Conservation (phyloP, 2,113 vertebrate genomes). For the Camelus dromedarius region DNA sequence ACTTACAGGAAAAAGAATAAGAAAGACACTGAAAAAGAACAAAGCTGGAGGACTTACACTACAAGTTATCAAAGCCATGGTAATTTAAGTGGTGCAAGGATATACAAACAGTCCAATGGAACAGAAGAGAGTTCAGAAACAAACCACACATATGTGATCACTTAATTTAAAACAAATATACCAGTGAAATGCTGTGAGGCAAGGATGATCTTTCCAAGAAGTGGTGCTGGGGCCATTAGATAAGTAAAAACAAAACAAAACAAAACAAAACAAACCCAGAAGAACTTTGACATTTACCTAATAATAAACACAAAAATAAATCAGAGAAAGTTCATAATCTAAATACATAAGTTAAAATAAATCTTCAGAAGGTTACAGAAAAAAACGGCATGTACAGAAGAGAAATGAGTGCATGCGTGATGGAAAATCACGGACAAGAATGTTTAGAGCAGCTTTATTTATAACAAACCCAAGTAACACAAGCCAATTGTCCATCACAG, state of each 20-base stretch:
- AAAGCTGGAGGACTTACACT: neutral
- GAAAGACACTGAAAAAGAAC: neutral
- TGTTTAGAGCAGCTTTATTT: neutral
- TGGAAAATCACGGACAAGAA: neutral
- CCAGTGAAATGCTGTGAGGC: neutral
- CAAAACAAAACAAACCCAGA: neutral
- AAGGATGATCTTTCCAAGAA: neutral
- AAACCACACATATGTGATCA: neutral
- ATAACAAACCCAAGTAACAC: neutral
- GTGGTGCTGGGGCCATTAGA: neutral
- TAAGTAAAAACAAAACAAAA: neutral
- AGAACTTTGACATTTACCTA: neutral
- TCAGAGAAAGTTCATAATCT: neutral
- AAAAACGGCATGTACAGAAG: neutral
- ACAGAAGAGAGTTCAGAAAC: neutral
- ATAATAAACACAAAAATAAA: neutral
- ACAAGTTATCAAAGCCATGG: neutral
- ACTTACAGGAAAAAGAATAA: neutral
- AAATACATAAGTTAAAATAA: neutral
- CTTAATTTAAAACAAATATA: slow-evolving; percentile 8
- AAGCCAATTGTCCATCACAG: neutral
- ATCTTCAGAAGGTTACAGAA: neutral
- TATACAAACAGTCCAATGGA: neutral
- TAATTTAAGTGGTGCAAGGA: neutral
- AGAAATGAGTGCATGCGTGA: neutral